Evolutionary conservation across 2,888 invertebrate species (phyloP), one percentile per base, ranked within the genome.

Genomic region (Eurois occulta): DNA sequence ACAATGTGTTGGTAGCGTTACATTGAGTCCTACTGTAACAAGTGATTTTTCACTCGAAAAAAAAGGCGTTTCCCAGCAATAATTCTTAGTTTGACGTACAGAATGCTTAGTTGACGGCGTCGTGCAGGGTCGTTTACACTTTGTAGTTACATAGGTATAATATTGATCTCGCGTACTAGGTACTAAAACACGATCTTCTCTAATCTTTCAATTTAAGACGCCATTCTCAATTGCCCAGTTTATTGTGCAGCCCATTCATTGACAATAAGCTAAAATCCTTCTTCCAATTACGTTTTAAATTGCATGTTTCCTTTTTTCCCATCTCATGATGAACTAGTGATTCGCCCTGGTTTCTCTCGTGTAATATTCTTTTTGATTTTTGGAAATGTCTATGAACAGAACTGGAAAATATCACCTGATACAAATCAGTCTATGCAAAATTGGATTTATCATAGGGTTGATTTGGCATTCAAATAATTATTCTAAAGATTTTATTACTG

Each of bases 231-330:
- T 82, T 84, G 84, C 24, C 64, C 83, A 48, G 69, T 69, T 78
- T 75, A 75, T 75, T 85, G 86, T 84, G 35, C 38, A 73, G 65
- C 38, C 78, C 83, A 78, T 83, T 84, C 86, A 78, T 82, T 78
- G 78, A 73, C 83, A 84, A 84, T 84, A 76, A 84, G 86, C 82
- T 84, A 82, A 85, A 84, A 84, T 82, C 75, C 75, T 82, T 78
- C 75, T 72, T 73, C 60, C 83, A 86, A 82, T 84, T 86, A 82
- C 83, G 66, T 16, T 75, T 69, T 60, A 78, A 82, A 84, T 84
- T 85, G 84, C 75, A 75, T 65, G 71, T 84, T 82, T 84, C 84
- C 84, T 84, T 78, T 78, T 78, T 85, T 75, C 85, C 52, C 67
- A 81, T 43, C 18, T 66, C 43, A 82, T 65, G 35, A 75, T 43